These are phyloP conservation scores for Camptogramma bilineatum DNA, from an alignment of 2,888 invertebrate species.

Conservation along the genomic window DNA sequence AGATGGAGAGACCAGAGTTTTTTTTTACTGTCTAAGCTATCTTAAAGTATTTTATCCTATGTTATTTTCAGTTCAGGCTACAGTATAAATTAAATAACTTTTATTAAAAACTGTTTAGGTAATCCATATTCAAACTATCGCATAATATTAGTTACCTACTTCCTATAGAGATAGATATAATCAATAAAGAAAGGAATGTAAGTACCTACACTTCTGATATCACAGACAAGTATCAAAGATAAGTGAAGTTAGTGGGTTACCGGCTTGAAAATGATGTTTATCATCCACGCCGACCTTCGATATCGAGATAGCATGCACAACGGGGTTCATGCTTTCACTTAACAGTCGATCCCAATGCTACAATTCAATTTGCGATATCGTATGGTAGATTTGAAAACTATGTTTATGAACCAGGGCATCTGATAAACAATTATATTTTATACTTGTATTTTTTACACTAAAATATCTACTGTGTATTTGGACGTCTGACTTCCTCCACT, in stretches of 20 bases:
- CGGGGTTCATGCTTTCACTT: conserved; percentile 47
- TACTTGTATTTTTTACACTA: no score
- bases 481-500: no score
- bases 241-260: conserved; percentile 26
- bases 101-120: no score
- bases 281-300: conserved; percentile 19
- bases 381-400: conserved; percentile 23
- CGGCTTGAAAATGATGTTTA: conserved; percentile 32
- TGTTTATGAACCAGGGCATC: conserved; percentile 34
- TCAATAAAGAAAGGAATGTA: not conserved
- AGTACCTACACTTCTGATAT: not conserved
- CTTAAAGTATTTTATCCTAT: no score
- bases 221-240: conserved; percentile 1
- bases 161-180: not conserved
- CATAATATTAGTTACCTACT: not conserved
- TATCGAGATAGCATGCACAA: conserved; percentile 41
- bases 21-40: no score
- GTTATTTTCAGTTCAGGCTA: no score
- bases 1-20: no score
- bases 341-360: conserved; percentile 33
- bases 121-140: no score
- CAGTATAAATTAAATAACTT: no score
- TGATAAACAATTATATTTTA: not conserved
- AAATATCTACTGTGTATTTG: no score
- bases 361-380: conserved; percentile 38